These are phyloP conservation scores for Amaurobius ferox DNA, from an alignment of 2,888 invertebrate species.

Conservation along the genomic window DNA sequence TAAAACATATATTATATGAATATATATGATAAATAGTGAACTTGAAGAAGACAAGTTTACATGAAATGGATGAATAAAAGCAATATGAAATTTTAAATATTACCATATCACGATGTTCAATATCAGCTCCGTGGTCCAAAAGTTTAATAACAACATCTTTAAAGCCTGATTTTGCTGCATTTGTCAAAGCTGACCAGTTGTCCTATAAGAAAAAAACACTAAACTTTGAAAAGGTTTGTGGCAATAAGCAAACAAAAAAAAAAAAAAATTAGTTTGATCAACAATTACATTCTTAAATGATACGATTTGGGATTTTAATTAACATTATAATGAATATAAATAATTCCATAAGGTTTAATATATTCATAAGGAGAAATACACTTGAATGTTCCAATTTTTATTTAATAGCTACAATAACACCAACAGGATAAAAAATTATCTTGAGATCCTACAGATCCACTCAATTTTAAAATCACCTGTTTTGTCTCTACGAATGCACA, in stretches of 20 bases:
- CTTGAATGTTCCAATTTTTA: too few relatives aligned
- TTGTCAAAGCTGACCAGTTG: slow-evolving; percentile 93
- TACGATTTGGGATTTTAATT: too few relatives aligned
- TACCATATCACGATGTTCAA: slow-evolving; percentile 92
- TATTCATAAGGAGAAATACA: too few relatives aligned
- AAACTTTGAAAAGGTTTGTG: too few relatives aligned
- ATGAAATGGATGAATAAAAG: neutral
- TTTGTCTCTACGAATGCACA: too few relatives aligned
- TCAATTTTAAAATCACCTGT: too few relatives aligned
- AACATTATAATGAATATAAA: too few relatives aligned
- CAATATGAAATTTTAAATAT: slow-evolving; percentile 72
- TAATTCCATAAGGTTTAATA: too few relatives aligned
- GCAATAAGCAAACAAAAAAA: neutral
- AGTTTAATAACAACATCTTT: slow-evolving; percentile 87
- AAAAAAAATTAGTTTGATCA: neutral
- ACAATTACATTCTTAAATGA: too few relatives aligned
- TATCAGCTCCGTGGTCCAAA: slow-evolving; percentile 88
- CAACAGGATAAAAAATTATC: too few relatives aligned
- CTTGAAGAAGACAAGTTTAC: neutral
- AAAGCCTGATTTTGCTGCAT: slow-evolving; percentile 93
- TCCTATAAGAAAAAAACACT: slow-evolving; percentile 81
- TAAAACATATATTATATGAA: neutral
- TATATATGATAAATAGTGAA: neutral
- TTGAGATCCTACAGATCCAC: too few relatives aligned
- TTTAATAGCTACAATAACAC: too few relatives aligned